Evolutionary conservation across 2,888 invertebrate genomes (phyloP).

Genomic region (Phania funesta): DNA sequence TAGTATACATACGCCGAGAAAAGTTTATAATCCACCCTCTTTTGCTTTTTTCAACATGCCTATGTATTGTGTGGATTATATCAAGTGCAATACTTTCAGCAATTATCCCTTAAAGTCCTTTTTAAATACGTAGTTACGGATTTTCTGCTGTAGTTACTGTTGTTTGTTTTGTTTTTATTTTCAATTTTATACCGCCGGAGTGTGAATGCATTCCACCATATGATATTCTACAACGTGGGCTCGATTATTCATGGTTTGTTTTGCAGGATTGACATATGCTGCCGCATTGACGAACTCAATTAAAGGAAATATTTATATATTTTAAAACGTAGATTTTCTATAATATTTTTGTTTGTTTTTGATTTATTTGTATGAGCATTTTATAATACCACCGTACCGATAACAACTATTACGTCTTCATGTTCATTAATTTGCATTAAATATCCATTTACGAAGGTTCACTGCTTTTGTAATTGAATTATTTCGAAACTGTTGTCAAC

Average conservation of each 20-base stretch:
- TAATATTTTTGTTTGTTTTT: no score
- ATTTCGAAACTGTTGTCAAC: no score
- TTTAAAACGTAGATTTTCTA: no score
- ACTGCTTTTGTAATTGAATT: no score
- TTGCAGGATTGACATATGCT: conserved; percentile 36
- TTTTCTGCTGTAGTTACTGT: conserved; percentile 16
- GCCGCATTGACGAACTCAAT: no score
- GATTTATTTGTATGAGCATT: no score
- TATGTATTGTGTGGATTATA: conserved; percentile 63
- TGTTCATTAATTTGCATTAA: no score
- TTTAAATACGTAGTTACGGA: conserved; percentile 18
- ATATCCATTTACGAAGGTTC: no score
- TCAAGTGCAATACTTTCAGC: conserved; percentile 43
- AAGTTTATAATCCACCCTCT: conserved; percentile 24
- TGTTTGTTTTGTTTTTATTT: conserved; percentile 42
- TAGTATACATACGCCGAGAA: conserved; percentile 51
- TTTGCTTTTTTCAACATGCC: neutral
- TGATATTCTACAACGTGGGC: conserved; percentile 62
- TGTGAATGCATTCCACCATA: conserved; percentile 66
- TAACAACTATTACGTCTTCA: no score
- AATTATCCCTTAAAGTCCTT: conserved; percentile 41
- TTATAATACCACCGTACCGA: no score
- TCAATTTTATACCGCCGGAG: conserved; percentile 13
- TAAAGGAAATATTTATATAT: no score
- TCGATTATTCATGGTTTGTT: conserved; percentile 55